Percentiles rank a stretch among this genome's conserved stretches.
Evolutionary conservation across 2,113 vertebrate species (phyloP).

Genomic region (Ciconia maguari): DNA sequence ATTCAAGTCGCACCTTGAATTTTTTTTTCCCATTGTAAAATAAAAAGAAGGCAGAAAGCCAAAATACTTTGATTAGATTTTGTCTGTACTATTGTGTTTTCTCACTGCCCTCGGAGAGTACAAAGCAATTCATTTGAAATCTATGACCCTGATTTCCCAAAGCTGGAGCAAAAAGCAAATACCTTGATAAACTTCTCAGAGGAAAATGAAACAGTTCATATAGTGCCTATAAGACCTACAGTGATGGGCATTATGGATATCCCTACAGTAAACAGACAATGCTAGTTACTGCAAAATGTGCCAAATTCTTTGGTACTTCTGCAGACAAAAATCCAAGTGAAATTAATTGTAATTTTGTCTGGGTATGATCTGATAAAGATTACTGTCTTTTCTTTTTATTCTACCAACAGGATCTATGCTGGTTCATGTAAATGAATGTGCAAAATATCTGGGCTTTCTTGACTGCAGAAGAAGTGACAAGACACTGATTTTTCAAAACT

Average conservation of each 20-base stretch:
- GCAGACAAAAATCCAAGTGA: neutral
- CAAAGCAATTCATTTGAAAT: constrained; percentile 64
- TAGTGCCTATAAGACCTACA: neutral
- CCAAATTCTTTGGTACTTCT: neutral
- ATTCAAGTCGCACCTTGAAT: constrained; percentile 72
- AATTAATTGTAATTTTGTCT: neutral
- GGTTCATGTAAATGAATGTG: neutral
- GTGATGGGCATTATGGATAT: neutral
- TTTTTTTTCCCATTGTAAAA: constrained; percentile 68
- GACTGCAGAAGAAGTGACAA: neutral
- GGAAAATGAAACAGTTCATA: constrained; percentile 31
- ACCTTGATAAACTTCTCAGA: constrained; percentile 43
- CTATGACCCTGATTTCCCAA: constrained; percentile 61
- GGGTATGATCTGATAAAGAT: neutral
- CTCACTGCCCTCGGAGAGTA: constrained; percentile 60
- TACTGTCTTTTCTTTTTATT: neutral
- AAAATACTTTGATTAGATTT: constrained; percentile 73
- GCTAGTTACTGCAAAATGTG: neutral
- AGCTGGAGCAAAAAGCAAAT: constrained; percentile 51
- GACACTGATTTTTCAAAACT: neutral
- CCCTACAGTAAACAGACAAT: neutral
- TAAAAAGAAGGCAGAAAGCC: constrained; percentile 74
- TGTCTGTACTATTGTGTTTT: constrained; percentile 69
- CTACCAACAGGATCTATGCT: neutral
- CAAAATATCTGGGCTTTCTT: neutral